Evolutionary conservation across 2,797 vertebrate species (phyloP).

Genomic region (Notolepis coatsorum): DNA sequence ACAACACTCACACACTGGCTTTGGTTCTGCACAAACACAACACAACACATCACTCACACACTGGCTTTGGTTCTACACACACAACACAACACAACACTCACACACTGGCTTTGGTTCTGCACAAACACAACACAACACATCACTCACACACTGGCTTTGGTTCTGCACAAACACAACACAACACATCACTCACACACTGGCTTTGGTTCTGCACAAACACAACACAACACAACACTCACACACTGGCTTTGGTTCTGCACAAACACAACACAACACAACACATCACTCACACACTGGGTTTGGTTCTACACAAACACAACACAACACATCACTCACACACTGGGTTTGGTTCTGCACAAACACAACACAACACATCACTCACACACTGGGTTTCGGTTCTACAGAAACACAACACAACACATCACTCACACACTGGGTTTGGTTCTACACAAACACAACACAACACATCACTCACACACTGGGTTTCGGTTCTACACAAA

Average conservation of each 20-base stretch:
- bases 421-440: constrained; percentile 97
- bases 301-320: constrained; percentile 84
- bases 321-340: constrained; percentile 86
- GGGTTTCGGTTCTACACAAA: constrained; percentile 92
- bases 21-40: constrained; percentile 87
- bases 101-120: constrained; percentile 97
- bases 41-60: constrained; percentile 83
- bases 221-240: constrained; percentile 79
- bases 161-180: constrained; percentile 78
- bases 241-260: constrained; percentile 94
- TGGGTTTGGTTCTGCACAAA: constrained; percentile 91
- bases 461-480: too few relatives aligned
- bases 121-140: constrained; percentile 15
- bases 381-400: constrained; percentile 99
- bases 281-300: constrained; percentile 98
- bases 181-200: constrained; percentile 91
- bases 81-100: constrained; percentile 50
- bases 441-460: constrained; percentile 84
- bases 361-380: constrained; percentile 2
- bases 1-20: constrained; percentile 89
- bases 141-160: constrained; percentile 97
- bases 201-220: constrained; percentile 89
- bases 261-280: constrained; percentile 12
- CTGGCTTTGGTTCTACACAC: constrained; percentile 95
- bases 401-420: constrained; percentile 25